phyloP scores from a whole-genome alignment of 2,888 invertebrate species.

The Cephus rjabovi region DNA sequence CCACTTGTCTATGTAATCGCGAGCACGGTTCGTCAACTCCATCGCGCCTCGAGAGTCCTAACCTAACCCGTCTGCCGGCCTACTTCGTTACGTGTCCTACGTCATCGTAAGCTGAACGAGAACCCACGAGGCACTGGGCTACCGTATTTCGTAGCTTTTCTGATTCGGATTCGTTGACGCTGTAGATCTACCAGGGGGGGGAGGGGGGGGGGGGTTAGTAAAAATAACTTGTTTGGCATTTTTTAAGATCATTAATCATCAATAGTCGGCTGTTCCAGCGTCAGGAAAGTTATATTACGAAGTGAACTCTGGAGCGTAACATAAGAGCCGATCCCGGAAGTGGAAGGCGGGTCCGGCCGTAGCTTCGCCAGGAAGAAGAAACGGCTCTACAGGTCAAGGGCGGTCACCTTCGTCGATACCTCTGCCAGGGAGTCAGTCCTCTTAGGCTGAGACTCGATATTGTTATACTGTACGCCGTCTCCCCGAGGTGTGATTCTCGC shows the following conservation, averaged over 20 bases:
- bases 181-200: too few species aligned
- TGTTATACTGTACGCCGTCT: background rate
- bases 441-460: background rate
- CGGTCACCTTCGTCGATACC: background rate
- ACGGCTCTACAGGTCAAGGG: background rate
- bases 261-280: too few species aligned
- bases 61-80: background rate
- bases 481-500: background rate
- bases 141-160: background rate
- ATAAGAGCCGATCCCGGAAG: background rate
- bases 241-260: too few species aligned
- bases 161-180: background rate
- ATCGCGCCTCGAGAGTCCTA: background rate
- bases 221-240: too few species aligned
- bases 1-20: background rate
- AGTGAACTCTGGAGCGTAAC: background rate
- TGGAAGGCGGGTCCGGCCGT: background rate
- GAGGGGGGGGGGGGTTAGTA: too few species aligned
- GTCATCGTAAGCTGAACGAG: background rate
- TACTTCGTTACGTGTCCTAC: background rate
- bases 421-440: background rate
- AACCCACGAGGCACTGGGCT: background rate
- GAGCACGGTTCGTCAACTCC: background rate
- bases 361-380: background rate
- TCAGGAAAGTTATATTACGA: background rate